Base-by-base conservation (phyloP, 1,140 invertebrate genomes). In the Lanistes nyassanus region DNA sequence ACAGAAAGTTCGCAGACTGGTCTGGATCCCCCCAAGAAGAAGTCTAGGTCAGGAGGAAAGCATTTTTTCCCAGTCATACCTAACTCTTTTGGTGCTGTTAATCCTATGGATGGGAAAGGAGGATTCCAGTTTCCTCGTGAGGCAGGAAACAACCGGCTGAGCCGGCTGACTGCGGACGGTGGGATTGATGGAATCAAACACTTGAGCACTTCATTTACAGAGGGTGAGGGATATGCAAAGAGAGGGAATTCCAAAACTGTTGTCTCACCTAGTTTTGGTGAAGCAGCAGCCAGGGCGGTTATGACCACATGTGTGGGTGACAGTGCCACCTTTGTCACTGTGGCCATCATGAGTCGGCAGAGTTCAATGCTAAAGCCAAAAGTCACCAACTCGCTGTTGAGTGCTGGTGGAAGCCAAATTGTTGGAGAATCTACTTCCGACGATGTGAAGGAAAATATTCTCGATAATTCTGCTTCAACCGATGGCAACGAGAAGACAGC, bases 271-370 rank as follows among this genome's bases (percentile, higher is more conserved):
- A 85, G 81, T 66, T 86, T 84, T 75, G 80, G 77, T 36, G 83
- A 83, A 16, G 80, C 85, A 62, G 78, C 83, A 39, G 85, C 81
- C 23, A 79, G 78, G 69, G 85, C 85, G 36, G 79, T 84, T 19
- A 83, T 85, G 80, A 86, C 85, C 31, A 86, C 85, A 1, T 81
- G 81, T 62, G 79, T 85, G 0, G 72, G 78, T 9, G 78, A 84
- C 64, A 84, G 79, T 75, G 82, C 82, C 21, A 86, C 85, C 5
- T 74, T 83, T 70, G 80, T 86, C 1, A 85, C 84, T 51, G 81
- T 86, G 58, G 84, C 83, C 29, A 86, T 86, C 55, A 81, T 84
- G 70, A 85, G 81, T 47, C 47, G 77, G 31, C 77, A 75, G 70
- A 72, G n/a, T n/a, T 39, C 70, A 2, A 36, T 16, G 36, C 2